Evolutionary conservation across 2,888 invertebrate genomes (phyloP).

Genomic region (Diloba caeruleocephala): DNA sequence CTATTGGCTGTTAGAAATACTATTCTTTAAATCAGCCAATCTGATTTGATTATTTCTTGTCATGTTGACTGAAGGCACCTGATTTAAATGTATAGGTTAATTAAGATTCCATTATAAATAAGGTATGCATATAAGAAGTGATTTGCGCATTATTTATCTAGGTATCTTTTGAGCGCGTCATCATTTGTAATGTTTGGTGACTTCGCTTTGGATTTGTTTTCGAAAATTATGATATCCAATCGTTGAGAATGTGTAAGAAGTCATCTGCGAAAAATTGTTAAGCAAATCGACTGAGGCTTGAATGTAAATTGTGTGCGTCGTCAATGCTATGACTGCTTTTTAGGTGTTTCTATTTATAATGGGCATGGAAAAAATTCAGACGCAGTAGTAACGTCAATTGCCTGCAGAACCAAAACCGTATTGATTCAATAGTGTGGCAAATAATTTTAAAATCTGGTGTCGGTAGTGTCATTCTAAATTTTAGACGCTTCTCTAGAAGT

Average conservation of each 20-base stretch:
- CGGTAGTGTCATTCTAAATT: too few species aligned
- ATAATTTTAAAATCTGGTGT: too few species aligned
- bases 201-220: neutral
- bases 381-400: too few species aligned
- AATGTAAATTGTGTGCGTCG: too few species aligned
- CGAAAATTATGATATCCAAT: neutral
- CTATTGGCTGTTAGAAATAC: conserved; percentile 34
- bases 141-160: conserved; percentile 45
- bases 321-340: too few species aligned
- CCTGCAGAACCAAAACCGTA: too few species aligned
- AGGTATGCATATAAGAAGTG: conserved; percentile 50
- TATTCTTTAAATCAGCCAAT: conserved; percentile 35
- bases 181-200: neutral
- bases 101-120: conserved; percentile 44
- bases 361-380: too few species aligned
- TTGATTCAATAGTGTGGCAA: too few species aligned
- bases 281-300: too few species aligned
- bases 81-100: conserved; percentile 42
- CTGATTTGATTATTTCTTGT: conserved; percentile 13
- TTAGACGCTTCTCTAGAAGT: too few species aligned
- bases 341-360: too few species aligned
- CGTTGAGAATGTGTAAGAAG: neutral
- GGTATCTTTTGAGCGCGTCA: conserved; percentile 28
- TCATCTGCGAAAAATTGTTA: too few species aligned
- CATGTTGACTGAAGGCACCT: neutral